Conservation (phyloP, 2,113 vertebrate genomes). For the Pimephales promelas region DNA sequence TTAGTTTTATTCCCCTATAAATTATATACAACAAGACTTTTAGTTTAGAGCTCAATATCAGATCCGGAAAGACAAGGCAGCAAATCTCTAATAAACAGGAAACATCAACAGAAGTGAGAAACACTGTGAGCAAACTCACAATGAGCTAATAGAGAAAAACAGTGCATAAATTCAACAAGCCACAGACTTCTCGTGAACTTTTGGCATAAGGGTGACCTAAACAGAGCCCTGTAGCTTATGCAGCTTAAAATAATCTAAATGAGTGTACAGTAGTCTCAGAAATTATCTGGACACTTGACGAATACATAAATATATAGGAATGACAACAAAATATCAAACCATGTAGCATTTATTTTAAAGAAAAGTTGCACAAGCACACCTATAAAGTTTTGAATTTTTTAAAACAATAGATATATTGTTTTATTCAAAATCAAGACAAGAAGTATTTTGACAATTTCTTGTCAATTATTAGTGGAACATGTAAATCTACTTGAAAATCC, state of each 20-base stretch:
- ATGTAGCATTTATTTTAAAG: not conserved
- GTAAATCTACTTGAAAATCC: not conserved
- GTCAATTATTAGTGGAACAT: not conserved
- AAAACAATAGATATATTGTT: not conserved
- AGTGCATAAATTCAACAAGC: constrained; percentile 39
- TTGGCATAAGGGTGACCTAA: constrained; percentile 10
- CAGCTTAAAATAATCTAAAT: not conserved
- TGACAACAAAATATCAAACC: not conserved
- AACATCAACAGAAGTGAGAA: not conserved
- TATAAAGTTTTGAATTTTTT: not conserved
- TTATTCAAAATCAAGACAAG: not conserved
- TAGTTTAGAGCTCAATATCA: constrained; percentile 6
- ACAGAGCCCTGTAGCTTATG: not conserved
- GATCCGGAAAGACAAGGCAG: constrained; percentile 20
- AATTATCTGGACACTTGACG: not conserved
- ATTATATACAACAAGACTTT: constrained; percentile 3
- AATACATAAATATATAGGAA: not conserved
- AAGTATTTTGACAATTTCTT: not conserved
- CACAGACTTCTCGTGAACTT: constrained; percentile 20
- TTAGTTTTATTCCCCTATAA: constrained; percentile 31
- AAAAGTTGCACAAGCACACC: not conserved
- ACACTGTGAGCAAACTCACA: constrained; percentile 10
- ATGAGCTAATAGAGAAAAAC: constrained; percentile 38
- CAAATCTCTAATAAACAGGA: constrained; percentile 24
- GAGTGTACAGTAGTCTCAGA: not conserved